Base-by-base conservation (phyloP, 2,797 vertebrate species). In the Melanotaenia trifasciata region DNA sequence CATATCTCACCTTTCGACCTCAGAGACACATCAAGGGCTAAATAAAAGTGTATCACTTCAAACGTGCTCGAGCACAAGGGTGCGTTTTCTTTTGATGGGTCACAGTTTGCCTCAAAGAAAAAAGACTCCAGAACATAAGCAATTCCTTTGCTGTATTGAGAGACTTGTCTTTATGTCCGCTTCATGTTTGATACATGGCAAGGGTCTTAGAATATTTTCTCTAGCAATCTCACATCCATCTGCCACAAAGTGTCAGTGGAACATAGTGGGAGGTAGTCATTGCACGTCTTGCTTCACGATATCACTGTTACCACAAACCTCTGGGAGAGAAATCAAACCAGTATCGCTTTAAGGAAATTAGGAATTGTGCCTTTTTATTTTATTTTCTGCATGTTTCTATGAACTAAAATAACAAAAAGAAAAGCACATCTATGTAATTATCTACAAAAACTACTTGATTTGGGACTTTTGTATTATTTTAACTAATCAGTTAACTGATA, bases 161-260 rank as follows among this genome's bases (percentile, higher is more conserved):
- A 70, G 51, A 73, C 78, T 38, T 20, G 71, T 73, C 64, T 73
- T 79, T 56, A 79, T 5, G 38, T 60, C 47, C 54, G 60, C 22
- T 50, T 81, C 76, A 80, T 84, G 80, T 89, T 76, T 79, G 72
- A 89, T 80, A 76, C 77, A 86, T 84, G 70, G 76, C 78, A 62
- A 58, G 69, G 12, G 38, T 53, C 51, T 60, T 75, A 20, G 60
- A 84, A 83, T 77, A 74, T 81, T 40, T 63, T 84, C 70, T 64
- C 28, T 62, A 26, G 12, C 24, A 12, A 38, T 58, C 40, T 36
- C 67, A 35, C 67, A 63, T 67, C 69, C 32, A 53, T 35, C 40
- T 45, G 72, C 24, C 8, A 70, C 47, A 22, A 64, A 54, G 22
- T 3, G 1, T 43, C n/a, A 2, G 22, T 14, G 45, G 9, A 70